phyloP scores from a whole-genome alignment of 2,888 invertebrate species.

The Catocala nupta region DNA sequence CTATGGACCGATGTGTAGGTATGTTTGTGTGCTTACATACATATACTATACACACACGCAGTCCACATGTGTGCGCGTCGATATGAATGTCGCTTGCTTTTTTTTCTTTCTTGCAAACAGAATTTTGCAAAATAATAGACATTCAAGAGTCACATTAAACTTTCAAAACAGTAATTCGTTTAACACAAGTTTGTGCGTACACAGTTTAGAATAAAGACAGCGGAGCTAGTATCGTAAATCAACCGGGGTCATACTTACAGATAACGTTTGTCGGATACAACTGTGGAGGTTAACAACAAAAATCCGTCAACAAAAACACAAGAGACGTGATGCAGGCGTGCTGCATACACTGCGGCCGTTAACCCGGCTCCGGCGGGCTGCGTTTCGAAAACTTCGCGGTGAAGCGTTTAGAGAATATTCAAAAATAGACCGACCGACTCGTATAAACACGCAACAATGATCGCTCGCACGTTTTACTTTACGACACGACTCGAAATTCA shows the following conservation, averaged over 20 bases:
- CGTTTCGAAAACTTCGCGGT: constrained; percentile 86
- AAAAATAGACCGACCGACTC: constrained; percentile 83
- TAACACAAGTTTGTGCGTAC: constrained; percentile 29
- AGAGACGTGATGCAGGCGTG: constrained; percentile 80
- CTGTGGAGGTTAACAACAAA: constrained; percentile 80
- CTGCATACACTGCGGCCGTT: constrained; percentile 84
- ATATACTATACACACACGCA: constrained; percentile 27
- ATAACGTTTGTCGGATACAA: constrained; percentile 78
- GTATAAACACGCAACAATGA: constrained; percentile 73
- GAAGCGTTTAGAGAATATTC: constrained; percentile 85
- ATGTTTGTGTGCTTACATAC: constrained; percentile 46
- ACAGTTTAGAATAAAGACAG: constrained; percentile 63
- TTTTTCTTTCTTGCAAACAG: constrained; percentile 41
- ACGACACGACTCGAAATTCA: constrained; percentile 64
- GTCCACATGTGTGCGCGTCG: constrained; percentile 42
- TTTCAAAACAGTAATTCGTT: constrained; percentile 21
- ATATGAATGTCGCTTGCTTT: constrained; percentile 55
- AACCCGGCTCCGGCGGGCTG: constrained; percentile 81
- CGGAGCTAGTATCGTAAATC: constrained; percentile 79
- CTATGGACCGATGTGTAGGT: constrained; percentile 33
- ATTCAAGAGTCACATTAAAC: constrained; percentile 30
- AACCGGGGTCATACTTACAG: constrained; percentile 86
- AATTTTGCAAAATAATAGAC: constrained; percentile 24
- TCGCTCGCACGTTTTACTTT: constrained; percentile 64
- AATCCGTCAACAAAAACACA: constrained; percentile 86